phyloP scores from a whole-genome alignment of 2,113 vertebrate genomes.

The Anser cygnoides region DNA sequence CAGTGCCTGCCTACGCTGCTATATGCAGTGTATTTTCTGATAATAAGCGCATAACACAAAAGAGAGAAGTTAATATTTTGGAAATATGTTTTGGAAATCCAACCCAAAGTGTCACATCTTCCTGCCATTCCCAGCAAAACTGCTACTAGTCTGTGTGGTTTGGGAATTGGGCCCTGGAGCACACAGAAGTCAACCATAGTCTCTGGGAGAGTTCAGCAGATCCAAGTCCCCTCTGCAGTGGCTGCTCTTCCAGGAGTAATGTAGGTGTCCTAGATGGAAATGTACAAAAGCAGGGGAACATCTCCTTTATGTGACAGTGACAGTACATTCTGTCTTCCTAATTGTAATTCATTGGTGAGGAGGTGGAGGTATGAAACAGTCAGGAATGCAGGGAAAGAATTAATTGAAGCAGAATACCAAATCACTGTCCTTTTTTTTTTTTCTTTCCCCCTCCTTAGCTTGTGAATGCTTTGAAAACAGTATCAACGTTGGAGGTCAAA shows the following conservation, averaged over 20 bases:
- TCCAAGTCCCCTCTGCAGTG: background rate
- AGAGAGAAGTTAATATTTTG: background rate
- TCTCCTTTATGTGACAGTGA: background rate
- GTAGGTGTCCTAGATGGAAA: background rate
- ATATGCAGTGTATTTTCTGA: background rate
- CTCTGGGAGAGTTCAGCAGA: background rate
- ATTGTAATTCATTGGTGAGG: background rate
- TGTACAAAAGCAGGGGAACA: background rate
- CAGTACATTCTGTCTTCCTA: background rate
- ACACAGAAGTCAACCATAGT: background rate
- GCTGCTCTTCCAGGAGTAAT: background rate
- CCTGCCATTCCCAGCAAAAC: background rate
- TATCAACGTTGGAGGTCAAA: slow-evolving; percentile 87
- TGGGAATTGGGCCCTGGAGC: background rate
- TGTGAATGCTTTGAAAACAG: slow-evolving; percentile 90
- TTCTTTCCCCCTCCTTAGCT: slow-evolving; percentile 77
- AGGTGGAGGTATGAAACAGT: background rate
- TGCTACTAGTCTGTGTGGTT: background rate
- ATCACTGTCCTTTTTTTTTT: slow-evolving; percentile 17
- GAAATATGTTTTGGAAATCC: background rate
- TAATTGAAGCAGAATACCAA: background rate
- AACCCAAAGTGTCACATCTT: background rate
- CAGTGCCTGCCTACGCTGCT: background rate
- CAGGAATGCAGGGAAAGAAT: background rate
- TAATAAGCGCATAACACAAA: background rate